Evolutionary conservation across 2,888 invertebrate genomes (phyloP), one percentile per base, ranked within the genome.

Genomic region (Busseola fusca): DNA sequence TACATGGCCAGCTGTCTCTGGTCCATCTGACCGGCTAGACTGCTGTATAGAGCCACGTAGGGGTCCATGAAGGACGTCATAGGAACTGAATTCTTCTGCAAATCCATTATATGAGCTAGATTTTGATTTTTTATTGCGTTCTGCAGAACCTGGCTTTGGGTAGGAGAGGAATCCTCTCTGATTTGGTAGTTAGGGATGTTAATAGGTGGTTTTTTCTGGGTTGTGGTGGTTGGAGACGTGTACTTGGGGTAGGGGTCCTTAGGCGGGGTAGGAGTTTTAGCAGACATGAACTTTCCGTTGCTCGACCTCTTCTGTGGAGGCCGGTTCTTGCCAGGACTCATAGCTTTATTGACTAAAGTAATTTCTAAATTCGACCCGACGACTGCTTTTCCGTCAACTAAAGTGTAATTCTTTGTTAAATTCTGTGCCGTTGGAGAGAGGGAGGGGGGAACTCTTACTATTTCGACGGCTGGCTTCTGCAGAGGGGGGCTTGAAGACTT

Each of bases 331-430:
- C 86, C 81, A 0, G 91, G 92, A 6, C 90, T 92, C 59, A 88
- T 90, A 0, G 88, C 89, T 66, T 96, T 96, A 72, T 95, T 96
- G 0, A 97, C 97, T 76, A 97, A 88, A 0, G 97, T 97, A 40
- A 97, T 97, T 87, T 97, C 97, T 67, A 97, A 89, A 87, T 97
- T 97, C 0, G 97, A 96, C 0, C 97, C 97, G 48, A 97, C 94
- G 0, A 94, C 91, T 0, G 93, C 91, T 75, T 95, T 95, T 0
- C 94, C 95, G 42, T 95, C 95, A 0, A 94, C 77, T 0, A 95
- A 74, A 0, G 94, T 93, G 74, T 94, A 95, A 76, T 93, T 96
- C 81, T 96, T 96, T 45, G 93, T 87, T 62, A 96, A 77, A 83
- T 96, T 96, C 25, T 96, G 92, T 0, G 96, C 91, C 48, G 91